These are phyloP conservation scores for Drosophila arizonae DNA, from an alignment of 1,140 invertebrate genomes.

Conservation along the genomic window DNA sequence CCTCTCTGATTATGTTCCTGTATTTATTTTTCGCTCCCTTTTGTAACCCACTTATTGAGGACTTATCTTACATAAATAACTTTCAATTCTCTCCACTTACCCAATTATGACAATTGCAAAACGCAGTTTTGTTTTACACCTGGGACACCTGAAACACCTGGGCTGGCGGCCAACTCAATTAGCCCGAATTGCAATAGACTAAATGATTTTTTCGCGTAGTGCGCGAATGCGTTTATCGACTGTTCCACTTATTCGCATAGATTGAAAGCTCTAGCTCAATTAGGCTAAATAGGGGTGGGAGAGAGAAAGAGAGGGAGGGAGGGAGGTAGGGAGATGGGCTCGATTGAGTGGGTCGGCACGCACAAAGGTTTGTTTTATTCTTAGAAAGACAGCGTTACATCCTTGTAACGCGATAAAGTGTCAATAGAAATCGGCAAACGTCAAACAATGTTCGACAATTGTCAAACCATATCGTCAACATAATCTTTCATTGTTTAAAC, in stretches of 20 bases:
- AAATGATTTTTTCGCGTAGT: constrained; percentile 1
- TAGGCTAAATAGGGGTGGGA: constrained; percentile 60
- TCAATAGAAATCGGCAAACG: constrained; percentile 80
- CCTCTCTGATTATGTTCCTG: too few relatives aligned
- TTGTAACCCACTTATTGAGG: too few relatives aligned
- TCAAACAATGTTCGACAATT: constrained; percentile 82
- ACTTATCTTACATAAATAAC: too few relatives aligned
- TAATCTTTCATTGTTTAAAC: constrained; percentile 80
- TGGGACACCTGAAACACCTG: not conserved
- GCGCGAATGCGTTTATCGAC: not conserved
- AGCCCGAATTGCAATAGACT: constrained; percentile 17
- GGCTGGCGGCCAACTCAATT: constrained; percentile 5
- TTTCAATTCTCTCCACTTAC: not conserved
- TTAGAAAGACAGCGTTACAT: constrained; percentile 77
- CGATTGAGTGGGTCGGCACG: constrained; percentile 40
- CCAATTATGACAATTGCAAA: constrained; percentile 3
- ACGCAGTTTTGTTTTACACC: not conserved
- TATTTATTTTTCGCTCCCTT: too few relatives aligned
- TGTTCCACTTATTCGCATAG: constrained; percentile 38
- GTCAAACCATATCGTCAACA: constrained; percentile 82
- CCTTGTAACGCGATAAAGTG: constrained; percentile 74
- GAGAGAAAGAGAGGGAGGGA: constrained; percentile 10
- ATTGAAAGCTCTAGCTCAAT: constrained; percentile 56
- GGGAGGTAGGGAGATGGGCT: constrained; percentile 17
- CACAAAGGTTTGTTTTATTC: constrained; percentile 68